These are phyloP conservation scores for Drosophila emarginata DNA, from an alignment of 2,888 invertebrate genomes.

Conservation along the genomic window DNA sequence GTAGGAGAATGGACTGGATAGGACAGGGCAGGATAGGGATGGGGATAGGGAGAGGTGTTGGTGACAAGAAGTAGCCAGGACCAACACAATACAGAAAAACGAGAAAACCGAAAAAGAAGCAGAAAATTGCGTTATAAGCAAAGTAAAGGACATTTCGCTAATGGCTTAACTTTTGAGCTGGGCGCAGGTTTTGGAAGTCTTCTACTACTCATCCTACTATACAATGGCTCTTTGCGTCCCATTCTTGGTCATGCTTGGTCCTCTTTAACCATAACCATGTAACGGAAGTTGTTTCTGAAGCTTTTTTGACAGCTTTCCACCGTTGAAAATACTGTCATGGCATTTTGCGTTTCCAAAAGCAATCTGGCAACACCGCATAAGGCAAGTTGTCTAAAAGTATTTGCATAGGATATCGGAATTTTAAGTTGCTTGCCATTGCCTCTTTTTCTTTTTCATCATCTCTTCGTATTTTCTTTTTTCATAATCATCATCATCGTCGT, in stretches of 20 bases:
- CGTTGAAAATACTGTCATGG: conserved; percentile 36
- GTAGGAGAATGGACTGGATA: too few species aligned
- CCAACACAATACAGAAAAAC: conserved; percentile 37
- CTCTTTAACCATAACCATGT: conserved; percentile 33
- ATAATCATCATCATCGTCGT: neutral
- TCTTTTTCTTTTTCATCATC: neutral
- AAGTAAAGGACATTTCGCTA: conserved; percentile 75
- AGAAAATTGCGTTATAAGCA: conserved; percentile 74
- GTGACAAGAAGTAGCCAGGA: conserved; percentile 13
- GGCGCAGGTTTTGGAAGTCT: conserved; percentile 36
- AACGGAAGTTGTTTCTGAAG: conserved; percentile 73
- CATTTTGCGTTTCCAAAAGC: conserved; percentile 38
- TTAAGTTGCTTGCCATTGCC: conserved; percentile 3
- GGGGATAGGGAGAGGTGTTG: too few species aligned
- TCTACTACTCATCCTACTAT: neutral
- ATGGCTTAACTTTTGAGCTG: conserved; percentile 74
- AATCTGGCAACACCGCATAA: conserved; percentile 67
- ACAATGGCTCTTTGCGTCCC: neutral
- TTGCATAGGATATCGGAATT: conserved; percentile 57
- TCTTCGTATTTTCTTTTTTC: neutral
- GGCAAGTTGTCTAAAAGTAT: conserved; percentile 61
- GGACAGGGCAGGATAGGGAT: conserved; percentile 4
- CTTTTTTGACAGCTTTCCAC: conserved; percentile 61
- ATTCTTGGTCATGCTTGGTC: conserved; percentile 25
- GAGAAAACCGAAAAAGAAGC: conserved; percentile 42